Conservation (phyloP, 2,888 invertebrate genomes). For the Epinotia bilunana region DNA sequence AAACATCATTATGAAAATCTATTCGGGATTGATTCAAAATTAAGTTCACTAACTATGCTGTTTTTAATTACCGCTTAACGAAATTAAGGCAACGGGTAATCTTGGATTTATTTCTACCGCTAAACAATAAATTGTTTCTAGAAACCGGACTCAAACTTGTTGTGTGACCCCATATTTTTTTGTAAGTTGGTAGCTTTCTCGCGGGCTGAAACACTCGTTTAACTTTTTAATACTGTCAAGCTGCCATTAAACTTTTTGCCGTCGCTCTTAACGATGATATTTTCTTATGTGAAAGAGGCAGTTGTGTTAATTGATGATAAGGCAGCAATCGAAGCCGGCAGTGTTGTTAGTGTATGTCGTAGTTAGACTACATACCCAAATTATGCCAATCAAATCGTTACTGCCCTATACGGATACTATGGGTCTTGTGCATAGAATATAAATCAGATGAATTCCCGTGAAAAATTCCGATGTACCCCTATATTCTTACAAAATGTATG, state of each 20-base stretch:
- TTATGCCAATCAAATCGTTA: too few relatives aligned
- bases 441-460: too few relatives aligned
- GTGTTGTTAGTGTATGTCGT: not conserved
- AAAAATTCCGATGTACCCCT: too few relatives aligned
- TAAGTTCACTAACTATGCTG: not conserved
- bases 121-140: slow-evolving; percentile 28
- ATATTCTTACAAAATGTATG: too few relatives aligned
- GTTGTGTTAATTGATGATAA: slow-evolving; percentile 11
- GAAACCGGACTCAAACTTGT: slow-evolving; percentile 31
- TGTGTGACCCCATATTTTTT: slow-evolving; percentile 31
- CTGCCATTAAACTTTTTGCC: slow-evolving; percentile 30
- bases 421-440: too few relatives aligned
- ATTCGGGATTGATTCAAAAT: not conserved
- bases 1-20: not conserved
- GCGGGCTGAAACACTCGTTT: slow-evolving; percentile 28
- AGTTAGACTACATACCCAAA: too few relatives aligned
- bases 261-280: slow-evolving; percentile 20
- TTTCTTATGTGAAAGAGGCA: slow-evolving; percentile 10
- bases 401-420: too few relatives aligned
- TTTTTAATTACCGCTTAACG: not conserved
- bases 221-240: slow-evolving; percentile 36
- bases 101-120: slow-evolving; percentile 23
- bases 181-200: slow-evolving; percentile 40
- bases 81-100: not conserved
- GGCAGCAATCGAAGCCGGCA: slow-evolving; percentile 7